phyloP scores from a whole-genome alignment of 2,797 vertebrate species.

The Poecilia gillii region DNA sequence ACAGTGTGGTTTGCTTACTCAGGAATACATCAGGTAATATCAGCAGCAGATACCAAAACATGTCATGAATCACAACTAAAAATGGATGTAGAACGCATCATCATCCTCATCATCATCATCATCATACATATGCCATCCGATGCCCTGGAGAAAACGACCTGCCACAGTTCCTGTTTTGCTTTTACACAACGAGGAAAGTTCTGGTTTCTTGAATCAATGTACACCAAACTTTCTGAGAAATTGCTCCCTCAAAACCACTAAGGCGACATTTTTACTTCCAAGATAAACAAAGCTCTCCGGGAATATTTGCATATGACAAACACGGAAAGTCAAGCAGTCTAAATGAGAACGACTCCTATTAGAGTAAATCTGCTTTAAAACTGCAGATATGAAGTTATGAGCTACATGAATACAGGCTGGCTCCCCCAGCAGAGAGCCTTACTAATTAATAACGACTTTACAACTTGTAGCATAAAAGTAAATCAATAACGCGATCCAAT shows the following conservation, averaged over 20 bases:
- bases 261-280: not conserved
- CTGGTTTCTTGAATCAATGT: not conserved
- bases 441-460: conserved; percentile 1
- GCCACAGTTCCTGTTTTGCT: not conserved
- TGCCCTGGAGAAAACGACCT: not conserved
- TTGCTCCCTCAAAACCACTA: not conserved
- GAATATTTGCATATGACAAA: not conserved
- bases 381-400: not conserved
- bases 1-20: not conserved
- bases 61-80: not conserved
- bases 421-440: not conserved
- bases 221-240: not conserved
- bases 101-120: conserved; percentile 29
- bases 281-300: not conserved
- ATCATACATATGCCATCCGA: conserved; percentile 39
- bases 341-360: not conserved
- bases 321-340: not conserved
- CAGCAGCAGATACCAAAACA: not conserved
- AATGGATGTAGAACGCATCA: not conserved
- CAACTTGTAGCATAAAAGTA: not conserved
- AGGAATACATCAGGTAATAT: not conserved
- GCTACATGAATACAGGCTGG: not conserved
- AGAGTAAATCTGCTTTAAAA: not conserved
- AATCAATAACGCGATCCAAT: not conserved
- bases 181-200: not conserved